Percentiles rank a stretch among this genome's conserved stretches.
phyloP scores from a whole-genome alignment of 1,140 invertebrate species.

The Drosophila equinoxialis region DNA sequence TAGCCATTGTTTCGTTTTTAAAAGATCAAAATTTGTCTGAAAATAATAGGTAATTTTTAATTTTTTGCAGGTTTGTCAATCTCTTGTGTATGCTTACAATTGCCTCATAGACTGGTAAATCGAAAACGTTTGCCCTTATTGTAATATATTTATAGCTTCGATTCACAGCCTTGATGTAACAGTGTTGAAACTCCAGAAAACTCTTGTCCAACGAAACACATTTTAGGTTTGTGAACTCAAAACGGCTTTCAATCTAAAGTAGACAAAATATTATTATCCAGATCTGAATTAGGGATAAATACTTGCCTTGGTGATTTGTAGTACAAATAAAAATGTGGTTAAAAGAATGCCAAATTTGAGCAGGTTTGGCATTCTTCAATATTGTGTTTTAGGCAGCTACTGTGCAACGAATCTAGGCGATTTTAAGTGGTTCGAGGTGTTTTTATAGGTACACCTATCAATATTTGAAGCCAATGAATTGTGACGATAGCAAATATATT shows the following conservation, averaged over 20 bases:
- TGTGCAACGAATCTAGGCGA: not conserved
- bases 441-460: not conserved
- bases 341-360: not conserved
- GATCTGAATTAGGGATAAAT: too few species aligned
- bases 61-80: too few species aligned
- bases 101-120: not conserved
- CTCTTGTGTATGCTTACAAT: not conserved
- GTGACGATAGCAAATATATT: too few species aligned
- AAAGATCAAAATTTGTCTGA: not conserved
- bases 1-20: slow-evolving; percentile 2
- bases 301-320: not conserved
- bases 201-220: not conserved
- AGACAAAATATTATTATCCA: too few species aligned
- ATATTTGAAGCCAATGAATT: too few species aligned
- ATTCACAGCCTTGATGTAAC: not conserved
- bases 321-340: not conserved
- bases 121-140: not conserved
- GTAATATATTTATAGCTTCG: not conserved
- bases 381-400: too few species aligned
- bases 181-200: not conserved
- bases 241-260: not conserved
- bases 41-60: not conserved
- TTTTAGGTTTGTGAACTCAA: not conserved
- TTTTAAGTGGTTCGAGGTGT: not conserved
- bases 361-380: not conserved